phyloP scores from a whole-genome alignment of 2,113 vertebrate species.

The Pelobates fuscus region DNA sequence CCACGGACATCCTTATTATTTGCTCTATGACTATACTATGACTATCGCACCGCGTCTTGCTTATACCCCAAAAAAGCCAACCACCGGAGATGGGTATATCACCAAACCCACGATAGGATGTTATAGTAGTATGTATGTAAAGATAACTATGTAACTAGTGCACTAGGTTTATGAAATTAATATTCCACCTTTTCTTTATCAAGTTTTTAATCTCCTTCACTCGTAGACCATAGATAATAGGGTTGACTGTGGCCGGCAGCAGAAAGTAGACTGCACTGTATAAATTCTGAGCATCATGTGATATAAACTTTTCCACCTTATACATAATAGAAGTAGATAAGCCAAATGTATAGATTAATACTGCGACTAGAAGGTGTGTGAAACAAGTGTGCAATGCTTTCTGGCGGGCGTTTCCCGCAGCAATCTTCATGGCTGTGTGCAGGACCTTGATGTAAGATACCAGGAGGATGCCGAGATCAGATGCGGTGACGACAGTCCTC shows the following conservation, averaged over 20 bases:
- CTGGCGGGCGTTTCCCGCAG: constrained; percentile 54
- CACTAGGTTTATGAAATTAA: neutral
- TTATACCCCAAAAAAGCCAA: too few species aligned
- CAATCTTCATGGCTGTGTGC: constrained; percentile 53
- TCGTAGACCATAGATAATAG: constrained; percentile 39
- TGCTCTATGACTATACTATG: too few species aligned
- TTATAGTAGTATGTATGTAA: too few species aligned
- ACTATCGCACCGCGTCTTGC: too few species aligned
- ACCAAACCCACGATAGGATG: too few species aligned
- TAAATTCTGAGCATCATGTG: constrained; percentile 24
- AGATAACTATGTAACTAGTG: too few species aligned
- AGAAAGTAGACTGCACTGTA: constrained; percentile 30
- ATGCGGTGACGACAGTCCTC: constrained; percentile 40
- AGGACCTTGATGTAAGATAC: constrained; percentile 71
- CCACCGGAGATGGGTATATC: too few species aligned
- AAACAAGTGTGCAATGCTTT: constrained; percentile 78
- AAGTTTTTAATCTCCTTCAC: constrained; percentile 14
- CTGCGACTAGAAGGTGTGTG: constrained; percentile 74
- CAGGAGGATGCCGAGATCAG: constrained; percentile 45
- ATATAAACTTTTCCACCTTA: constrained; percentile 51
- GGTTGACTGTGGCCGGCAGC: constrained; percentile 11
- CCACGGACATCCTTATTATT: too few species aligned
- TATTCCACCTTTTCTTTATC: neutral
- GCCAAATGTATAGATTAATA: constrained; percentile 72
- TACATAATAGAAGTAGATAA: constrained; percentile 59